phyloP scores from a whole-genome alignment of 2,797 vertebrate genomes.

The Setipinna tenuifilis region DNA sequence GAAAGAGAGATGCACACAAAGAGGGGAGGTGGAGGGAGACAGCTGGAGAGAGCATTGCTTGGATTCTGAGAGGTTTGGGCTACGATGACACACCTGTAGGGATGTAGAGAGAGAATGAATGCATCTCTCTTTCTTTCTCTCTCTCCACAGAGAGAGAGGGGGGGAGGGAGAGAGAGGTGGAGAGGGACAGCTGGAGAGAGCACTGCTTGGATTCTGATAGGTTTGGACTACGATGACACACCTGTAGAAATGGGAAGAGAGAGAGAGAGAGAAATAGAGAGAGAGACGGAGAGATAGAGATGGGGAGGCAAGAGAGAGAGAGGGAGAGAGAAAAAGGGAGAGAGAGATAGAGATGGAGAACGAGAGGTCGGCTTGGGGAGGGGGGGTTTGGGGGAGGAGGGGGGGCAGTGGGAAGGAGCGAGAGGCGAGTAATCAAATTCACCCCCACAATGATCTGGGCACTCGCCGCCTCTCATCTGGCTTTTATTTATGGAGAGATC shows the following conservation, averaged over 20 bases:
- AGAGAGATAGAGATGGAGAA: not conserved
- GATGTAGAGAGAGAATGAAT: conserved; percentile 56
- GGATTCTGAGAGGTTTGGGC: not conserved
- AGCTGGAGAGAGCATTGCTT: not conserved
- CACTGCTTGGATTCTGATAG: not conserved
- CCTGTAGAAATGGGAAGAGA: conserved; percentile 67
- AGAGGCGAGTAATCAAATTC: conserved; percentile 69
- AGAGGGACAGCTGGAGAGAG: not conserved
- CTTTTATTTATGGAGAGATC: conserved; percentile 81
- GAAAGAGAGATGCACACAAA: not conserved
- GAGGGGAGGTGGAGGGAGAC: not conserved
- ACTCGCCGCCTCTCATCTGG: conserved; percentile 75
- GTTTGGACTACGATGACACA: conserved; percentile 67
- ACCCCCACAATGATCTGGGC: conserved; percentile 66
- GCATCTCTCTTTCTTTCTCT: too few species aligned
- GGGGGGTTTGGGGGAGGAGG: not conserved
- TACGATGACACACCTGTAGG: conserved; percentile 76
- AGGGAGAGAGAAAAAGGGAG: not conserved
- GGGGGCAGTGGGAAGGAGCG: not conserved
- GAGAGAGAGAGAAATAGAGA: conserved; percentile 21
- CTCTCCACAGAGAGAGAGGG: not conserved
- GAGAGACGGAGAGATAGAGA: too few species aligned
- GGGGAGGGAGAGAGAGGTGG: not conserved
- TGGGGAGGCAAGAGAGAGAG: too few species aligned
- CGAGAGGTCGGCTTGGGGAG: not conserved